phyloP scores from a whole-genome alignment of 1,140 invertebrate species.

The Triops cancriformis region DNA sequence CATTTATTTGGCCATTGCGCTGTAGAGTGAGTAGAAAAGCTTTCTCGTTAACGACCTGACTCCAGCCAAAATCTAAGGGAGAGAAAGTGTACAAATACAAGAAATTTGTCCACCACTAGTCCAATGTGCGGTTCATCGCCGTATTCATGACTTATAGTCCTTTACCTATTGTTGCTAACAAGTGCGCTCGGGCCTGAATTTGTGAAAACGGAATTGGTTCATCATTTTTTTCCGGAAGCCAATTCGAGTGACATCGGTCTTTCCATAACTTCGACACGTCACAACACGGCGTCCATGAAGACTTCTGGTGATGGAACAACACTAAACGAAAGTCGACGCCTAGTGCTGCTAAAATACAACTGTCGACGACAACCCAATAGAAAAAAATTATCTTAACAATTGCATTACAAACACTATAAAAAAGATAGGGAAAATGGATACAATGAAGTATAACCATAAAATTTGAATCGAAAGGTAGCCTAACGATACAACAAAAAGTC shows the following conservation, averaged over 20 bases:
- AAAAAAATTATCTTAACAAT: neutral
- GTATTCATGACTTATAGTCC: neutral
- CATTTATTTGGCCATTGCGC: constrained; percentile 22
- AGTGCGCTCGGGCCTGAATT: neutral
- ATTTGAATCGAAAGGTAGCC: neutral
- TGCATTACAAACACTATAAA: neutral
- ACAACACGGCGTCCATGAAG: constrained; percentile 14
- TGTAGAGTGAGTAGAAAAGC: constrained; percentile 21
- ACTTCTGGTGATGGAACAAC: neutral
- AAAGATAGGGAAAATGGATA: too few species aligned
- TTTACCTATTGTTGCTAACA: constrained; percentile 19
- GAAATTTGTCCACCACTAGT: neutral
- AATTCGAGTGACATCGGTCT: neutral
- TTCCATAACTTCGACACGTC: neutral
- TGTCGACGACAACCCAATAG: neutral
- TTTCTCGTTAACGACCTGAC: neutral
- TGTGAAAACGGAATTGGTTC: neutral
- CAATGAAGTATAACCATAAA: too few species aligned
- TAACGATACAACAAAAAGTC: neutral
- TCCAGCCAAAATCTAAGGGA: constrained; percentile 19
- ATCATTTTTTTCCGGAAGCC: neutral
- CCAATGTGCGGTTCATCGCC: neutral
- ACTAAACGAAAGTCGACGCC: constrained; percentile 14
- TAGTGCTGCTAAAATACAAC: constrained; percentile 22
- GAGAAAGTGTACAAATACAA: neutral